Percentiles rank a stretch among this genome's conserved stretches.
Evolutionary conservation across 2,797 vertebrate genomes (phyloP).

Genomic region (Phalanger gymnotis): DNA sequence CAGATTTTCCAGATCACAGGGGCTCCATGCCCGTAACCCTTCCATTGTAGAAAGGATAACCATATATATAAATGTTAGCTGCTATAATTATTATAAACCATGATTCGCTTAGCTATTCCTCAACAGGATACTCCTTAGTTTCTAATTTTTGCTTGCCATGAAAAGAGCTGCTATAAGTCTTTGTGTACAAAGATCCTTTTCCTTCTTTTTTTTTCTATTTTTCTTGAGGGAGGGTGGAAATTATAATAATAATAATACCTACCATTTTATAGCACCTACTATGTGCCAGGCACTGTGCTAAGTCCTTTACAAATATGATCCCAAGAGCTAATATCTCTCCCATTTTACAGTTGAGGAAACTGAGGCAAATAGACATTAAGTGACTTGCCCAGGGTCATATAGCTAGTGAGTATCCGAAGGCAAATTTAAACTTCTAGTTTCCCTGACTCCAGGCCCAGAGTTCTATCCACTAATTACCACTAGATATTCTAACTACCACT

Average conservation of each 20-base stretch:
- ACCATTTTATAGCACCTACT: neutral
- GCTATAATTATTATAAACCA: neutral
- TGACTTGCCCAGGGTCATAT: no score
- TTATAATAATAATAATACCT: neutral
- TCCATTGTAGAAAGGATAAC: neutral
- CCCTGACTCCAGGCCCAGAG: no score
- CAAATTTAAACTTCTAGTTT: no score
- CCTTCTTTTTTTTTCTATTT: neutral
- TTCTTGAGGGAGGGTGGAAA: neutral
- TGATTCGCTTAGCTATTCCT: neutral
- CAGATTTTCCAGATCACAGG: neutral
- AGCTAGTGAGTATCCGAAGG: no score
- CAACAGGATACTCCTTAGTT: neutral
- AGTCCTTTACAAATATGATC: neutral
- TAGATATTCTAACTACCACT: no score
- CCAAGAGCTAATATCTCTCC: neutral
- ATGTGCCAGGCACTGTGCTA: neutral
- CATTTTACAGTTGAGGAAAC: no score
- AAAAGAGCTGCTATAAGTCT: neutral
- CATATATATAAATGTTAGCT: neutral
- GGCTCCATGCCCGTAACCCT: no score
- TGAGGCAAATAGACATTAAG: no score
- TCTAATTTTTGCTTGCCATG: neutral
- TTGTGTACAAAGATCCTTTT: neutral
- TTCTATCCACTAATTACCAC: no score